Conservation (phyloP, 2,888 invertebrate species). For the Mamestra brassicae region DNA sequence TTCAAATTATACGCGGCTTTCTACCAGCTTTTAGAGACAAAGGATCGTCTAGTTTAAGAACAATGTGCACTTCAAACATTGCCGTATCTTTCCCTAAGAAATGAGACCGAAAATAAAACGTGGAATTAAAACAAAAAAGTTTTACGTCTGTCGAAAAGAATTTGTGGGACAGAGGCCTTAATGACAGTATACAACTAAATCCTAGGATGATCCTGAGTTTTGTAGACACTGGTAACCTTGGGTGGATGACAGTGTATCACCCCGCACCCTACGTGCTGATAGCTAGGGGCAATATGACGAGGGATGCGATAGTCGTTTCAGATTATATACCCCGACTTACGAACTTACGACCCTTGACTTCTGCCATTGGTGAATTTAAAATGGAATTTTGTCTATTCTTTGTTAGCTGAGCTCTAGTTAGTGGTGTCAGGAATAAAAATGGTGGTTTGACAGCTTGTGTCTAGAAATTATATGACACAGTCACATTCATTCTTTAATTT, state of each 20-base stretch:
- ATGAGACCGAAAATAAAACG: conserved; percentile 39
- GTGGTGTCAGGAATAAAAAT: background rate
- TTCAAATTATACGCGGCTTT: conserved; percentile 11
- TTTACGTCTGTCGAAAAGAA: conserved; percentile 31
- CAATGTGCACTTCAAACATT: conserved; percentile 37
- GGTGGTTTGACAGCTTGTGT: too few relatives aligned
- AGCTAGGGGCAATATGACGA: conserved; percentile 64
- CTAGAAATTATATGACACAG: too few relatives aligned
- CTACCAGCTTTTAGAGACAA: conserved; percentile 21
- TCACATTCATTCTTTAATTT: background rate
- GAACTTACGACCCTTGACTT: conserved; percentile 62
- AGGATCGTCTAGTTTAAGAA: conserved; percentile 26
- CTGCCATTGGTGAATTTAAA: conserved; percentile 43
- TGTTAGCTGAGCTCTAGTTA: background rate
- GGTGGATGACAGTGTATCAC: conserved; percentile 61
- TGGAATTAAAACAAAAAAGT: conserved; percentile 43
- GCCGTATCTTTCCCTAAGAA: conserved; percentile 18
- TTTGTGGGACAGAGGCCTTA: conserved; percentile 48
- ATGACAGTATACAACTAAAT: conserved; percentile 46
- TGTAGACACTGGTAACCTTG: conserved; percentile 46
- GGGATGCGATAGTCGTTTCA: conserved; percentile 69
- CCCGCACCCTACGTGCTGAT: conserved; percentile 59
- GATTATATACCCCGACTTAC: conserved; percentile 70
- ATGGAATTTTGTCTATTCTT: conserved; percentile 30
- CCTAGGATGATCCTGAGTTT: conserved; percentile 40